These are phyloP conservation scores for Trichopoda pennipes DNA, from an alignment of 2,888 invertebrate genomes.

Conservation along the genomic window DNA sequence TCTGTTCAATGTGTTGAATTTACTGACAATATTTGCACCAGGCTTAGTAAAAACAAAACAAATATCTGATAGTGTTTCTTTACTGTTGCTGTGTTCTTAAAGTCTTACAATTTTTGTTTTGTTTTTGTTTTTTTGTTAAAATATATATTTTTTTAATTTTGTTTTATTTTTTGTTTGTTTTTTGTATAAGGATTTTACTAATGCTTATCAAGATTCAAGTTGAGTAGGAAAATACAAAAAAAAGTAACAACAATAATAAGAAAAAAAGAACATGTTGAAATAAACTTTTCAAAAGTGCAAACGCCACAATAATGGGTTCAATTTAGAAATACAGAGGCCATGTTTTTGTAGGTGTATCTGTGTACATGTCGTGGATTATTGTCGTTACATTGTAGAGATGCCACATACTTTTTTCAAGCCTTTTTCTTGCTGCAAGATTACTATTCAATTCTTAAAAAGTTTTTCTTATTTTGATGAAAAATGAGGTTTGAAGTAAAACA, in stretches of 20 bases:
- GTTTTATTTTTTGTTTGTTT: neutral
- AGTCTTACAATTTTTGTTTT: constrained; percentile 26
- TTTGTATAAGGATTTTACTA: constrained; percentile 64
- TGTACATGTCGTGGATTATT: constrained; percentile 22
- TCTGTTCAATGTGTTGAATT: constrained; percentile 68
- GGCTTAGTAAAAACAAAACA: constrained; percentile 37
- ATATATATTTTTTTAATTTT: constrained; percentile 32
- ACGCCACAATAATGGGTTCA: constrained; percentile 69
- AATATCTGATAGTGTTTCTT: constrained; percentile 70
- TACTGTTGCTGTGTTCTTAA: constrained; percentile 66
- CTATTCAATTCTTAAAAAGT: constrained; percentile 29
- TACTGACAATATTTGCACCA: constrained; percentile 70
- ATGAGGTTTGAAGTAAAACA: constrained; percentile 58
- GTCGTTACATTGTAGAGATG: constrained; percentile 51
- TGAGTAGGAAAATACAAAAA: constrained; percentile 39
- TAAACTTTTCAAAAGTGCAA: constrained; percentile 68
- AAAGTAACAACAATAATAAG: constrained; percentile 21
- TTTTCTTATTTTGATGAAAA: constrained; percentile 49
- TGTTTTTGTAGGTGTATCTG: constrained; percentile 60
- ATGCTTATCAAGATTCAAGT: constrained; percentile 69
- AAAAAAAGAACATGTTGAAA: constrained; percentile 57
- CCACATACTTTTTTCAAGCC: constrained; percentile 15
- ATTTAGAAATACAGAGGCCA: constrained; percentile 67
- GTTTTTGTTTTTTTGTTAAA: constrained; percentile 56
- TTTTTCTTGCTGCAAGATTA: constrained; percentile 4